These are phyloP conservation scores for Drosophila fulvimacula DNA, from an alignment of 2,888 invertebrate species.

Conservation along the genomic window DNA sequence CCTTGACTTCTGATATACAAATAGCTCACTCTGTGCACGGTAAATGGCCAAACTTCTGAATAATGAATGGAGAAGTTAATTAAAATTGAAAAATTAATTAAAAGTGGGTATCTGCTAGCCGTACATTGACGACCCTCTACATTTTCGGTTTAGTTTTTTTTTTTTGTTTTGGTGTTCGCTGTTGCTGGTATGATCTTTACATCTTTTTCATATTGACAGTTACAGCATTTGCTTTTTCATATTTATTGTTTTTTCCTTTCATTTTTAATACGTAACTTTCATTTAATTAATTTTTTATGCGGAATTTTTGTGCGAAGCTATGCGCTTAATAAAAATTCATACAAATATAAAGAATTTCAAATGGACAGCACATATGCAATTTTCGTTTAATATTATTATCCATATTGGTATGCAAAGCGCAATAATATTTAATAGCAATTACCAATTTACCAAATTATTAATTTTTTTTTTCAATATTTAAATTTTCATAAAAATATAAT, in stretches of 20 bases:
- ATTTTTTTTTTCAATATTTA: too few relatives aligned
- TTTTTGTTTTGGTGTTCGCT: background rate
- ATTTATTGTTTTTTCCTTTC: background rate
- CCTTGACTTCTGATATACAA: background rate
- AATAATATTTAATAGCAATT: background rate
- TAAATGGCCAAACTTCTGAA: background rate
- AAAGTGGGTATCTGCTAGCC: background rate
- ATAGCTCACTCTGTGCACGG: background rate
- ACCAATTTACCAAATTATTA: background rate
- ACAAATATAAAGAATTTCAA: background rate
- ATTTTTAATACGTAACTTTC: constrained; percentile 28
- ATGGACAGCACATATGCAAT: background rate
- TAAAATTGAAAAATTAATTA: constrained; percentile 3
- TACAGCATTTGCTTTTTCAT: constrained; percentile 2
- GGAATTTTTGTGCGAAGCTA: constrained; percentile 12
- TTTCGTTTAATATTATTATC: constrained; percentile 3
- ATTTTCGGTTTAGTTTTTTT: background rate
- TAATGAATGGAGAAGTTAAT: background rate
- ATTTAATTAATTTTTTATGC: constrained; percentile 55
- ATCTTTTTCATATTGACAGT: constrained; percentile 13
- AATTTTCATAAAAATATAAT: background rate
- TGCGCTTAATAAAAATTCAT: background rate
- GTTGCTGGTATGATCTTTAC: constrained; percentile 16
- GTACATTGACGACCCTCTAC: too few relatives aligned
- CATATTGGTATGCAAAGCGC: background rate